Conservation (phyloP, 2,113 vertebrate species). For the Colius striatus region DNA sequence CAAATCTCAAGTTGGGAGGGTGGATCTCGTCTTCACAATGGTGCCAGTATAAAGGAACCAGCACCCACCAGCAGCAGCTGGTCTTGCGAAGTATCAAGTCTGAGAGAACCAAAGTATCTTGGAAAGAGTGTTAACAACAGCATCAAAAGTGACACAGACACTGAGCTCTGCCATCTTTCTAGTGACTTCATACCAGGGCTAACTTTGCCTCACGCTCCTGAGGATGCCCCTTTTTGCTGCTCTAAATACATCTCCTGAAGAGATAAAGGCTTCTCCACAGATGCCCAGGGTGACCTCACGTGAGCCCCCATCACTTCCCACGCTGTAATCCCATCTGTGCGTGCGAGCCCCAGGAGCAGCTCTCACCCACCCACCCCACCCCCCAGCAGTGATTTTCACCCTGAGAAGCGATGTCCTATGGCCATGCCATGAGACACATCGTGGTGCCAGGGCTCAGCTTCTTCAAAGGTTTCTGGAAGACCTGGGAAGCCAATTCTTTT, state of each 20-base stretch:
- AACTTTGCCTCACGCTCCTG: background rate
- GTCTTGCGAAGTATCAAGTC: background rate
- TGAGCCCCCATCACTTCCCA: fast-evolving
- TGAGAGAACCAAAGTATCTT: background rate
- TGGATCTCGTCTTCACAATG: no score
- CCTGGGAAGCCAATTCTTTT: background rate
- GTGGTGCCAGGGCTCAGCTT: background rate
- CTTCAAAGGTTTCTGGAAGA: background rate
- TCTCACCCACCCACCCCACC: no score
- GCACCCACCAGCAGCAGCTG: background rate
- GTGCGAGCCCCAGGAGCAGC: background rate
- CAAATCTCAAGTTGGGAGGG: background rate
- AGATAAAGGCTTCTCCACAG: background rate
- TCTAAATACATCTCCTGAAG: background rate
- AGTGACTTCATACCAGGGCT: background rate
- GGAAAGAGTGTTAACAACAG: background rate
- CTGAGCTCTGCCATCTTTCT: background rate
- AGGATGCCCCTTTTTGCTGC: background rate
- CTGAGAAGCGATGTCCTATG: fast-evolving
- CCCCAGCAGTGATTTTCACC: background rate
- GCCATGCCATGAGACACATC: fast-evolving
- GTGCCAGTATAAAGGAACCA: background rate
- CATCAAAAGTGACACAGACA: fast-evolving
- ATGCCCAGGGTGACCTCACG: fast-evolving
- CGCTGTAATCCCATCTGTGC: background rate